These are phyloP conservation scores for Megathymus violae DNA, from an alignment of 1,140 invertebrate genomes.

Conservation along the genomic window DNA sequence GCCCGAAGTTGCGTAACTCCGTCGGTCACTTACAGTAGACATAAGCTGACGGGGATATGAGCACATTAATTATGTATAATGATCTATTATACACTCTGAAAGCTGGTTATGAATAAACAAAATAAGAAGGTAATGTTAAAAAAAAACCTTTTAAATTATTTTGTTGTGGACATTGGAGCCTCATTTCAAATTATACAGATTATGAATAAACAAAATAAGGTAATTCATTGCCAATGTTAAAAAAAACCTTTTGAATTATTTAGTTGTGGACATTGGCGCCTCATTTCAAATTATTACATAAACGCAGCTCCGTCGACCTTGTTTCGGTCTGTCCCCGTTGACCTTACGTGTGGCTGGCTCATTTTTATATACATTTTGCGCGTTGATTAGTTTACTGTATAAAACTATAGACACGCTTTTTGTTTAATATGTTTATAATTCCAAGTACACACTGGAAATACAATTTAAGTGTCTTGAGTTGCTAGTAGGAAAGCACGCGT, in stretches of 20 bases:
- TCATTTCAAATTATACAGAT: conserved; percentile 50
- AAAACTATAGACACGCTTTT: background rate
- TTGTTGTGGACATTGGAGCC: conserved; percentile 37
- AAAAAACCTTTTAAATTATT: conserved; percentile 47
- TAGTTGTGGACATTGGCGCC: conserved; percentile 37
- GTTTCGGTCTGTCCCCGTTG: conserved; percentile 52
- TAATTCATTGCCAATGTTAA: conserved; percentile 64
- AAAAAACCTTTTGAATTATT: conserved; percentile 47
- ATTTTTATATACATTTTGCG: conserved; percentile 52
- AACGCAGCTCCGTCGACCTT: conserved; percentile 58
- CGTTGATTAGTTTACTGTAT: conserved; percentile 24
- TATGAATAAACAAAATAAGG: conserved; percentile 3
- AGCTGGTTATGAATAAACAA: background rate
- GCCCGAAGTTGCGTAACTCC: too few species aligned
- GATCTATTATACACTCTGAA: background rate
- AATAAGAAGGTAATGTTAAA: conserved; percentile 49
- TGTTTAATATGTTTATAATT: too few species aligned
- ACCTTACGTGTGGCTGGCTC: conserved; percentile 54
- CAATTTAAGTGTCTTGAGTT: too few species aligned
- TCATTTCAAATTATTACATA: conserved; percentile 62
- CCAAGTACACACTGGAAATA: too few species aligned
- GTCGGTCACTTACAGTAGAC: too few species aligned
- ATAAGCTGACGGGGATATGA: too few species aligned
- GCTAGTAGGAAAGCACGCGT: too few species aligned
- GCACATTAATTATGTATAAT: background rate